Evolutionary conservation across 2,113 vertebrate species (phyloP), one percentile per base, ranked within the genome.

Genomic region (Shinisaurus crocodilurus): DNA sequence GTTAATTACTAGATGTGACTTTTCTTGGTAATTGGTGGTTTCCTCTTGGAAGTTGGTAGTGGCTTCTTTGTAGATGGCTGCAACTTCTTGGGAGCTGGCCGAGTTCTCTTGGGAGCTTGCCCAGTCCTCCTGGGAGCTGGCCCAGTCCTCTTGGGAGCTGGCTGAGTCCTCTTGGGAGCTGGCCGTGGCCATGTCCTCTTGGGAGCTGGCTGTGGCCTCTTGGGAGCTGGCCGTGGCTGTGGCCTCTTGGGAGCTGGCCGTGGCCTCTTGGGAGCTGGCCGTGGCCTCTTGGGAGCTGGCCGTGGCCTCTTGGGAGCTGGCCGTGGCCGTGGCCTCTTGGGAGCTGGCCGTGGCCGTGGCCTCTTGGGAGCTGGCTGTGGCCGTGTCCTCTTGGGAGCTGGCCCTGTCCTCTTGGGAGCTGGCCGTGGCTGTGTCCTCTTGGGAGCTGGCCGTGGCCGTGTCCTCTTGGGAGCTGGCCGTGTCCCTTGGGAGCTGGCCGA

Each of bases 361-460:
- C 6, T 86, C 12, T 5, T 74, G 67, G 85, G 69, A 57, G 32
- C 2, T 34, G 43, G 1, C 5, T 43, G 20, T 34, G 57, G 3
- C 1, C 10, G 1, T 3, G 57, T 3, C 20, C 23, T 85, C 12
- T n/a, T 85, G 27, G 37, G 83, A 13, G 4, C 6, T n/a, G 27
- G 45, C 3, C 1, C 5, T 0, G 27, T 32, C 6, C 16, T 80
- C 48, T 54, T 80, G 45, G 43, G 43, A 50, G 16, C 0, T 5
- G 40, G 18, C 6, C 13, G 18, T 0, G 1, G 0, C 25, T 37
- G 83, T 0, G 0, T 0, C 20, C 29, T 74, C 23, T 15, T 29
- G 2, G 45, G 69, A 57, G 1, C 1, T 10, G 16, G 3, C 4
- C 1, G 5, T 27, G 16, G 16, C 3, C 6, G 74, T 1, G 3